A percentile compares a stretch with the other conserved stretches of the same genome.
Conservation (phyloP, 2,888 invertebrate species). For the Drosophila prolongata region DNA sequence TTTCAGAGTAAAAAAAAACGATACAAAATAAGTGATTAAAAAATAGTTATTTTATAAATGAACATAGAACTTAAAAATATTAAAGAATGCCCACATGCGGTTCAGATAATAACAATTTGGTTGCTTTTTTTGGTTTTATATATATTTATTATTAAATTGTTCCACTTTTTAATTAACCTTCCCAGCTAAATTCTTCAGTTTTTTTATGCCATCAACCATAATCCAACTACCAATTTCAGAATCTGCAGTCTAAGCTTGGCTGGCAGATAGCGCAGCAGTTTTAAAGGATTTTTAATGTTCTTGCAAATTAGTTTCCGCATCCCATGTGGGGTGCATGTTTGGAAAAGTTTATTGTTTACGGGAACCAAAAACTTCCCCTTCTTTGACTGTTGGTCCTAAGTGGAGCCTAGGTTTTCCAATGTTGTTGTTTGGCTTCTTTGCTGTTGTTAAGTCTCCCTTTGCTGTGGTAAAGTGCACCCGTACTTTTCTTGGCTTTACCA, state of each 20-base stretch:
- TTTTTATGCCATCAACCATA: background rate
- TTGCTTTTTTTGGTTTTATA: no score
- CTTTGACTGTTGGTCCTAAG: conserved; percentile 8
- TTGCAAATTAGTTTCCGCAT: conserved; percentile 75
- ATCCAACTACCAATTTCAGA: background rate
- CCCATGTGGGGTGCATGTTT: conserved; percentile 22
- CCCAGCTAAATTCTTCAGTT: background rate
- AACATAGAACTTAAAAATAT: no score
- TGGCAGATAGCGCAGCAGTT: conserved; percentile 46
- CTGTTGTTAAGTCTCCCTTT: conserved; percentile 12
- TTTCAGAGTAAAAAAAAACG: no score
- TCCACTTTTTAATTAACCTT: no score
- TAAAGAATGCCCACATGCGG: no score
- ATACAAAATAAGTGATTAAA: no score
- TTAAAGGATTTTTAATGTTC: conserved; percentile 73
- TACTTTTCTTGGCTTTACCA: background rate
- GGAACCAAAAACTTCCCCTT: conserved; percentile 24
- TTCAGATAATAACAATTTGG: no score
- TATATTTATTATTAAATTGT: no score
- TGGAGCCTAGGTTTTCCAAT: conserved; percentile 9
- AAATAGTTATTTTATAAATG: no score
- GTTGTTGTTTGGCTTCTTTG: conserved; percentile 26
- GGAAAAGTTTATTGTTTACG: conserved; percentile 70
- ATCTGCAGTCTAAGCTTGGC: conserved; percentile 12
- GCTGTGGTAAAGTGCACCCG: conserved; percentile 14